phyloP scores from a whole-genome alignment of 1,140 invertebrate species.

The Ditylenchus dipsaci region DNA sequence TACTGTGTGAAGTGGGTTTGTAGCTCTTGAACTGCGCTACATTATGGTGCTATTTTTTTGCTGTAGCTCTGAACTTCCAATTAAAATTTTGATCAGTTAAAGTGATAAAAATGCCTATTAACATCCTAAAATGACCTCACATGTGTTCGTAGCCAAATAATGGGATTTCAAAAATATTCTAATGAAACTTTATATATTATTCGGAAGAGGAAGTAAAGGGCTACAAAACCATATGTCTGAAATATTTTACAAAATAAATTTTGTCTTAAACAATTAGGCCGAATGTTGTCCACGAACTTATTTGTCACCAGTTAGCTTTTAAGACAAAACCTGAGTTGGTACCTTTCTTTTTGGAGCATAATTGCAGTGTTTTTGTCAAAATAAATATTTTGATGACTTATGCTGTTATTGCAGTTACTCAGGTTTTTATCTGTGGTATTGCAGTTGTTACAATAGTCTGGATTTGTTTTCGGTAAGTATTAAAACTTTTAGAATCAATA shows the following conservation, averaged over 20 bases:
- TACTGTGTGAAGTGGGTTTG: too few relatives aligned
- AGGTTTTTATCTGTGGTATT: background rate
- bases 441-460: background rate
- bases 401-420: background rate
- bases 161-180: background rate
- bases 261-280: background rate
- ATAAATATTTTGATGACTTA: background rate
- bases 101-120: too few relatives aligned
- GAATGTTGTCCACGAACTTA: background rate
- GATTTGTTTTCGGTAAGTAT: background rate
- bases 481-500: background rate
- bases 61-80: too few relatives aligned
- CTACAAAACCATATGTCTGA: too few relatives aligned
- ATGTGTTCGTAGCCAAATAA: background rate
- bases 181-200: too few relatives aligned
- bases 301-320: too few relatives aligned
- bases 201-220: too few relatives aligned
- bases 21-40: too few relatives aligned
- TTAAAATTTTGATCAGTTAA: too few relatives aligned
- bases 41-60: too few relatives aligned
- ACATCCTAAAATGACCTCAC: too few relatives aligned
- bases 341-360: background rate
- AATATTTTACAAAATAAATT: background rate
- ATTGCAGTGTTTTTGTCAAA: background rate
- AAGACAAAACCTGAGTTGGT: background rate